A percentile compares a stretch with the other conserved stretches of the same genome.
phyloP scores from a whole-genome alignment of 2,797 vertebrate species.

The Periparus ater region DNA sequence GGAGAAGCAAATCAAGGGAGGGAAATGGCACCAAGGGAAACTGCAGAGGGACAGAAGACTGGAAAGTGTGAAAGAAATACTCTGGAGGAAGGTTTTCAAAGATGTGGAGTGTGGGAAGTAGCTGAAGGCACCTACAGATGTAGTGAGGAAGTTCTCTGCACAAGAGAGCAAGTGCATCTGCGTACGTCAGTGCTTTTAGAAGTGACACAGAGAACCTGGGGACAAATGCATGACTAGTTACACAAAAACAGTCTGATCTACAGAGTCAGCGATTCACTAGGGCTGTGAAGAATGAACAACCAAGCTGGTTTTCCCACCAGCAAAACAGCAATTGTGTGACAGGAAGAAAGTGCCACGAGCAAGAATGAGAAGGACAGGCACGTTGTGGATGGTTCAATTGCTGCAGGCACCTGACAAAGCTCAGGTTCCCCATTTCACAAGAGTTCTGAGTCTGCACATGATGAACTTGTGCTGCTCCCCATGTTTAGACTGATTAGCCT shows the following conservation, averaged over 20 bases:
- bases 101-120: background rate
- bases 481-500: background rate
- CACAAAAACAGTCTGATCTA: background rate
- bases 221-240: background rate
- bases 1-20: background rate
- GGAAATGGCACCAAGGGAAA: background rate
- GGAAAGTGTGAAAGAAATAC: background rate
- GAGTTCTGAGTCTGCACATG: background rate
- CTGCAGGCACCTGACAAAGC: background rate
- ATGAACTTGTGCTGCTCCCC: background rate
- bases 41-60: background rate
- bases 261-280: background rate
- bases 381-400: background rate
- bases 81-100: background rate
- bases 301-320: background rate
- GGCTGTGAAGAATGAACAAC: background rate
- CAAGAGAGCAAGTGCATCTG: background rate
- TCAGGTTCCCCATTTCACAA: background rate
- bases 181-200: background rate
- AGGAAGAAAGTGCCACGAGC: background rate
- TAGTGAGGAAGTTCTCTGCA: background rate
- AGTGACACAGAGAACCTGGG: background rate
- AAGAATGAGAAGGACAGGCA: background rate
- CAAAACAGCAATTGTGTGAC: fast-evolving
- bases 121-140: background rate